phyloP scores from a whole-genome alignment of 2,113 vertebrate genomes.

The Salvelinus fontinalis region DNA sequence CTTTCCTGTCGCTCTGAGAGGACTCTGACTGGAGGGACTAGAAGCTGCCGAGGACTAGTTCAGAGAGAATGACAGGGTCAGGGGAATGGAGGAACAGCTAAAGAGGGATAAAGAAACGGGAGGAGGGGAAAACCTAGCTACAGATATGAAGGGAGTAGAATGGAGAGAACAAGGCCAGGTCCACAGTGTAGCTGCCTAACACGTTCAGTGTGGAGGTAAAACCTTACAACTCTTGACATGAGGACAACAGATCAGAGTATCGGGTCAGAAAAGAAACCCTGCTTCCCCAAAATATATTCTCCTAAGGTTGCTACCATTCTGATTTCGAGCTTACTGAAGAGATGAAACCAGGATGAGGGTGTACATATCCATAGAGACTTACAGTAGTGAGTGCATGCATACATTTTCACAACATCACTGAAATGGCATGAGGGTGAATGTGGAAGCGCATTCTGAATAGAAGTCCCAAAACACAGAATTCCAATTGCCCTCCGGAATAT shows the following conservation, averaged over 20 bases:
- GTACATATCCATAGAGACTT: conserved; percentile 22
- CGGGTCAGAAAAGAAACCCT: conserved; percentile 13
- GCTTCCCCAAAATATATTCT: conserved; percentile 11
- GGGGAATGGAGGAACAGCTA: conserved; percentile 69
- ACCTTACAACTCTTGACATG: too few relatives aligned
- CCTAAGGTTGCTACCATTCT: neutral
- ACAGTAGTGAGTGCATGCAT: too few relatives aligned
- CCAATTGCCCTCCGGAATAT: conserved; percentile 24
- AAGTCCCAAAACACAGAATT: conserved; percentile 1
- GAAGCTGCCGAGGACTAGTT: conserved; percentile 89
- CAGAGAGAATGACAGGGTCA: conserved; percentile 82
- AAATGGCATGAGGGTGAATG: conserved; percentile 30
- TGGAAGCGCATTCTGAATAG: too few relatives aligned
- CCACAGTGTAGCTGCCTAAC: neutral
- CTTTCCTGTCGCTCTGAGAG: conserved; percentile 90
- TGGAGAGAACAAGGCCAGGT: conserved; percentile 12
- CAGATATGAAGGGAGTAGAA: conserved; percentile 15
- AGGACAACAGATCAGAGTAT: neutral
- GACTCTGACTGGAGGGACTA: conserved; percentile 92
- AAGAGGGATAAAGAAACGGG: conserved; percentile 70
- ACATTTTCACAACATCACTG: conserved; percentile 38
- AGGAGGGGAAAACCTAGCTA: conserved; percentile 36
- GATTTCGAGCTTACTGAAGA: conserved; percentile 18
- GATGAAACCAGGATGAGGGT: neutral
- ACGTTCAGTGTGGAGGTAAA: neutral